Evolutionary conservation across 2,797 vertebrate genomes (phyloP).

Genomic region (Synaphobranchus kaupii): DNA sequence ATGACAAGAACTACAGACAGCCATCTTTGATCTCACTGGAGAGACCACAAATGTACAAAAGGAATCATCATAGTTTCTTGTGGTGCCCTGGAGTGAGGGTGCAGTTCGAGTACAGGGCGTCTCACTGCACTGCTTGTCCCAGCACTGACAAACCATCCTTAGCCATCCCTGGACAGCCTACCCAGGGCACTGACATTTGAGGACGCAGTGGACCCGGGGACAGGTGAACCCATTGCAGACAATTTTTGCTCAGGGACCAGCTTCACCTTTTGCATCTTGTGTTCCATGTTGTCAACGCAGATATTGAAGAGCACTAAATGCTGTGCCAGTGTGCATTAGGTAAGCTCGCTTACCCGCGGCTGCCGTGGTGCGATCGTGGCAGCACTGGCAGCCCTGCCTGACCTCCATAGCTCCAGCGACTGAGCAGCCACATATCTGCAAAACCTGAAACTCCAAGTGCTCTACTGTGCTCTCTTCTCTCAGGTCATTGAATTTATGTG

Average conservation of each 20-base stretch:
- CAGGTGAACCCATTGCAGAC: slow-evolving; percentile 41
- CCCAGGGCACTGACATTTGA: slow-evolving; percentile 28
- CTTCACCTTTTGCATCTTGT: slow-evolving; percentile 58
- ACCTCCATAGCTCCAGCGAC: neutral
- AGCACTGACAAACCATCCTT: neutral
- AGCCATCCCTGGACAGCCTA: neutral
- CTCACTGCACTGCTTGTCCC: neutral
- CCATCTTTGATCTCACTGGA: neutral
- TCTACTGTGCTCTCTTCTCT: neutral
- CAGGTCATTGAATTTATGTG: no score
- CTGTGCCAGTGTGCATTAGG: slow-evolving; percentile 35
- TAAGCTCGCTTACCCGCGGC: neutral
- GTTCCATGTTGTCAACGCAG: slow-evolving; percentile 28
- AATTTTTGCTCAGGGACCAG: slow-evolving; percentile 51
- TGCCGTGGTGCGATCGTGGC: neutral
- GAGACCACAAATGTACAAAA: neutral
- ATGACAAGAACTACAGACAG: neutral
- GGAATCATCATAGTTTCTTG: slow-evolving; percentile 6
- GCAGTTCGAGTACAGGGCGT: neutral
- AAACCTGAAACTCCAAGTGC: neutral
- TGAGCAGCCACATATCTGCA: neutral
- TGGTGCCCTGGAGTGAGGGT: slow-evolving; percentile 37
- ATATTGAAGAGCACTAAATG: slow-evolving; percentile 23
- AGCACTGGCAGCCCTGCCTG: neutral
- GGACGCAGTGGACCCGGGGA: slow-evolving; percentile 20